Base-by-base conservation (phyloP, 2,113 vertebrate species). In the Seriola dumerili region DNA sequence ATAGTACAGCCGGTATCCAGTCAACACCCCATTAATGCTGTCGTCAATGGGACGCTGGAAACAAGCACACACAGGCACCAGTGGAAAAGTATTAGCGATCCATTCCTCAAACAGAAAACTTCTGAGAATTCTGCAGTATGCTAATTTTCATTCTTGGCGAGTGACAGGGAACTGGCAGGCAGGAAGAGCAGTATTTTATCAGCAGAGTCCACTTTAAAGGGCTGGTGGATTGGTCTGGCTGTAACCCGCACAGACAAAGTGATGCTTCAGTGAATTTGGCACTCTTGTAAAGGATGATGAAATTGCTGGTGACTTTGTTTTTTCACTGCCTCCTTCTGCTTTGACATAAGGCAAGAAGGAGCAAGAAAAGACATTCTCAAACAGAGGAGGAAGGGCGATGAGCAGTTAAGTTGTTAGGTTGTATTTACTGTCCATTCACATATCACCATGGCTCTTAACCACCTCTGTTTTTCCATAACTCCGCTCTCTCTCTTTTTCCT, bases 1-100 rank as follows among this genome's bases (percentile, higher is more conserved):
- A 78, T 99, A 99, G 94, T 99, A 99, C 82, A 99, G 96, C 11
- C 97, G 94, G 86, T 97, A 99, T 1, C 98, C 98, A 88, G 97
- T 78, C 63, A 99, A 87, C 55, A 99, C 94, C 5, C 98, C 98
- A 0, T 99, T 99, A 34, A 97, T 76, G 40, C 94, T 96, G 85
- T 96, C 95, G 0, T 92, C 95, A 55, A 89, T 95, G 1, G 97
- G 98, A 3, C 94, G 95, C 98, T 99, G 92, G 36, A 88, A 85
- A 80, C 84, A 90, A 11, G 16, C 55, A 81, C 36, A 80, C 67
- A 70, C 40, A 58, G 2, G 10, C 57, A 59, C 38, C 78, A 7
- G 9, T 9, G 14, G 10, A 25, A 19, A 17, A 50, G 36, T 42
- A 40, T 80, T 36, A 57, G 61, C 21, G 12, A 59, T 72, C 5